Evolutionary conservation across 2,888 invertebrate genomes (phyloP).

Genomic region (Aphelenchoides bicaudatus): DNA sequence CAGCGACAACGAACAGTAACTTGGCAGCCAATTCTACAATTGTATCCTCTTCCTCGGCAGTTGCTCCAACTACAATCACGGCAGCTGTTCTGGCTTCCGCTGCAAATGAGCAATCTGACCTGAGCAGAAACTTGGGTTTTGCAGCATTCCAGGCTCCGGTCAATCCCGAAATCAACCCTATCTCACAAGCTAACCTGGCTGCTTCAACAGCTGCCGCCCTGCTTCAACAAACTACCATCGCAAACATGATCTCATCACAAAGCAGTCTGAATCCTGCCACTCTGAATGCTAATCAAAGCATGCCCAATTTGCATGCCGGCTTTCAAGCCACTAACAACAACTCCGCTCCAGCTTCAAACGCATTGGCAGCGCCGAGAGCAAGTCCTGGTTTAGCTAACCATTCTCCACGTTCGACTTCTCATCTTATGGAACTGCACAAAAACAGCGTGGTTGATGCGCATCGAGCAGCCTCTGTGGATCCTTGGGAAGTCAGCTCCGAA

Average conservation of each 20-base stretch:
- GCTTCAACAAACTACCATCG: slow-evolving; percentile 10
- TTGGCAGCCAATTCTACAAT: background rate
- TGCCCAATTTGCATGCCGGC: slow-evolving; percentile 16
- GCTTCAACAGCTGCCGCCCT: slow-evolving; percentile 6
- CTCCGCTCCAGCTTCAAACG: slow-evolving; percentile 28
- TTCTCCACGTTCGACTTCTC: slow-evolving; percentile 22
- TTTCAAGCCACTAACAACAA: slow-evolving; percentile 26
- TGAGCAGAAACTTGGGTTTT: slow-evolving; percentile 2
- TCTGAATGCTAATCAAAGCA: slow-evolving; percentile 10
- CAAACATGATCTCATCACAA: slow-evolving; percentile 16
- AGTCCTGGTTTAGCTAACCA: slow-evolving; percentile 17
- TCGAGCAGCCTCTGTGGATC: slow-evolving; percentile 16
- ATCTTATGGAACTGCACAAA: slow-evolving; percentile 27
- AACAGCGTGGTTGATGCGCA: slow-evolving; percentile 5
- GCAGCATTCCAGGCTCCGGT: background rate
- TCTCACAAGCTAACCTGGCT: slow-evolving; percentile 2
- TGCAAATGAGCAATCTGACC: background rate
- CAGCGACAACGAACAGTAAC: slow-evolving; percentile 10
- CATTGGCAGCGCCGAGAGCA: slow-evolving; percentile 6
- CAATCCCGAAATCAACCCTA: background rate
- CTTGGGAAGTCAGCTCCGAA: slow-evolving; percentile 20
- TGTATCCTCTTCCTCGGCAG: too few species aligned
- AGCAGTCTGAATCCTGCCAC: slow-evolving; percentile 6
- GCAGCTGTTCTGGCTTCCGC: background rate
- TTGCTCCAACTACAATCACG: background rate